A percentile compares a stretch with the other conserved stretches of the same genome.
phyloP scores from a whole-genome alignment of 2,113 vertebrate species.

The human region DNA sequence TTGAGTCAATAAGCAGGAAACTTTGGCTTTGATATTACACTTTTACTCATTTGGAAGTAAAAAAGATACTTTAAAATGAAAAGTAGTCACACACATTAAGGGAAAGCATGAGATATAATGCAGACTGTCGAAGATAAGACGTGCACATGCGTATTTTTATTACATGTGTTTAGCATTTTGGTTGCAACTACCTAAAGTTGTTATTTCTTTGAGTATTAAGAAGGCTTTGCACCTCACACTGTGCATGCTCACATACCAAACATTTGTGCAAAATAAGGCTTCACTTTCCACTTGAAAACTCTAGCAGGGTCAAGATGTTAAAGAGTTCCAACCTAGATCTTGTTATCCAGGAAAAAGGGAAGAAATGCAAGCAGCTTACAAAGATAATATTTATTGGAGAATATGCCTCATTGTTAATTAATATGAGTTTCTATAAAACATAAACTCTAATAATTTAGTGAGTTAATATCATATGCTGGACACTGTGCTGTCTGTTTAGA shows the following conservation, averaged over 20 bases:
- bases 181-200: not conserved
- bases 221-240: not conserved
- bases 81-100: not conserved
- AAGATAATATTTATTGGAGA: not conserved
- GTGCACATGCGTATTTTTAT: not conserved
- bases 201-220: not conserved
- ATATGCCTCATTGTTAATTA: not conserved
- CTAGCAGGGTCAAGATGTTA: not conserved
- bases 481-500: not conserved
- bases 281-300: not conserved
- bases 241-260: not conserved
- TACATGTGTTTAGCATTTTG: not conserved
- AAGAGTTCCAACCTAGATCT: not conserved
- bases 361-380: not conserved
- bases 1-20: not conserved
- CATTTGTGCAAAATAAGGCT: not conserved
- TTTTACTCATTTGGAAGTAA: not conserved
- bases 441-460: not conserved
- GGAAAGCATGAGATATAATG: not conserved
- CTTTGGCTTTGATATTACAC: not conserved
- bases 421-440: not conserved
- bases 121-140: not conserved
- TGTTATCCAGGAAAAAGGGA: not conserved
- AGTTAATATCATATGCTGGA: not conserved
- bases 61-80: conserved; percentile 11